These are phyloP conservation scores for Chunga burmeisteri DNA, from an alignment of 2,113 vertebrate genomes.

Conservation along the genomic window DNA sequence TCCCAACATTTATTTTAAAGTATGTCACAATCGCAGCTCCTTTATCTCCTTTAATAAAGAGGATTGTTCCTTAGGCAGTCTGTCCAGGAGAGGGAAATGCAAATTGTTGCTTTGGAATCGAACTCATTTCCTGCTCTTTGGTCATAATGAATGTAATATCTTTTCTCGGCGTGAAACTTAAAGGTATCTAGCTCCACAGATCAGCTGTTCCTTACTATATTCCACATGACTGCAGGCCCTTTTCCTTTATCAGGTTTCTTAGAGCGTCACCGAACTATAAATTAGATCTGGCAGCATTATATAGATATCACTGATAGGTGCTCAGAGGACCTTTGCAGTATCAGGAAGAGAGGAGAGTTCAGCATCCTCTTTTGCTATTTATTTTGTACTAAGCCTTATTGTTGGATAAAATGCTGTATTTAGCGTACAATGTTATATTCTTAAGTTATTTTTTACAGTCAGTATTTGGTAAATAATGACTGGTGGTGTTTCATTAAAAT, in stretches of 20 bases:
- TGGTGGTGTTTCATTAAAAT: neutral
- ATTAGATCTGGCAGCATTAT: neutral
- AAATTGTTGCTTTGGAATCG: conserved; percentile 30
- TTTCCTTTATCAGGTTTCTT: neutral
- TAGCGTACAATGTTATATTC: neutral
- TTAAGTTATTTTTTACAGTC: neutral
- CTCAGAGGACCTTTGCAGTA: neutral
- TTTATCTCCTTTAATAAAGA: neutral
- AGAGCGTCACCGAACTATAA: neutral
- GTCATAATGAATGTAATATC: neutral
- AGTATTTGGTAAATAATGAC: neutral
- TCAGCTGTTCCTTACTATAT: neutral
- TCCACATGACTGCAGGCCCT: neutral
- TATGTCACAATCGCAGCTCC: neutral
- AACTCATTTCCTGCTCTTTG: conserved; percentile 43
- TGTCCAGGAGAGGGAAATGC: conserved; percentile 20
- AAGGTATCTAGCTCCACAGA: neutral
- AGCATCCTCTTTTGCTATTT: neutral
- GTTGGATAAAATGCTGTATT: neutral
- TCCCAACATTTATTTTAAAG: neutral
- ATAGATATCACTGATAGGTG: neutral
- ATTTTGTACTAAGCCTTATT: neutral
- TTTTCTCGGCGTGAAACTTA: neutral
- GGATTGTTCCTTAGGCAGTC: neutral
- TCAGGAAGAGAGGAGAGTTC: neutral